These are phyloP conservation scores for Plagiodera versicolora DNA, from an alignment of 2,888 invertebrate species.

Conservation along the genomic window DNA sequence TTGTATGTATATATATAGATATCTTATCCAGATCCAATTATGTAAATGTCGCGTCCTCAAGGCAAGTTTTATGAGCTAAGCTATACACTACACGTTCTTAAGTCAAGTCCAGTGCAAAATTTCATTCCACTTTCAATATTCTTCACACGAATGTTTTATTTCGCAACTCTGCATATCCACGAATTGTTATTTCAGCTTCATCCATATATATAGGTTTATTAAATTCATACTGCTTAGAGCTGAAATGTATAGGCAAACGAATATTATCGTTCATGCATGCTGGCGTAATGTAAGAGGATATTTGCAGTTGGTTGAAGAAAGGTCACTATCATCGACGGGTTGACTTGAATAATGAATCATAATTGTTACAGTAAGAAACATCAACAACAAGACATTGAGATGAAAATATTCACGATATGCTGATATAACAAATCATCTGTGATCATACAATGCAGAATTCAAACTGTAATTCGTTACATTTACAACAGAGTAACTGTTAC, in stretches of 20 bases:
- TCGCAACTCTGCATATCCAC: conserved; percentile 32
- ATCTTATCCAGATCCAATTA: not conserved
- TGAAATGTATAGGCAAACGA: conserved; percentile 32
- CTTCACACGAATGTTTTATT: conserved; percentile 13
- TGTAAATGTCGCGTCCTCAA: not conserved
- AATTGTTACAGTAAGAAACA: conserved; percentile 43
- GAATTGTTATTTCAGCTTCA: conserved; percentile 26
- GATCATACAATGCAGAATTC: conserved; percentile 19
- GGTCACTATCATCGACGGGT: conserved; percentile 40
- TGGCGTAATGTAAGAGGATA: conserved; percentile 37
- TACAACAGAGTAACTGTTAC: too few relatives aligned
- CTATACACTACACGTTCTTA: not conserved
- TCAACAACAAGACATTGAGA: conserved; percentile 19
- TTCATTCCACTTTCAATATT: conserved; percentile 21
- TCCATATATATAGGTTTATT: conserved; percentile 8
- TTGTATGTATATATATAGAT: not conserved
- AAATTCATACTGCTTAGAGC: conserved; percentile 28
- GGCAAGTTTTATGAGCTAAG: not conserved
- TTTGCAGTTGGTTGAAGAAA: conserved; percentile 23
- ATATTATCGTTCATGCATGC: conserved; percentile 38
- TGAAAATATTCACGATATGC: conserved; percentile 13
- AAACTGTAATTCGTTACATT: not conserved
- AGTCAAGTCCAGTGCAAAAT: conserved; percentile 34
- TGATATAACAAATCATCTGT: not conserved
- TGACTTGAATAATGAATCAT: conserved; percentile 32